Evolutionary conservation across 2,113 vertebrate genomes (phyloP).

Genomic region (Perognathus longimembris): DNA sequence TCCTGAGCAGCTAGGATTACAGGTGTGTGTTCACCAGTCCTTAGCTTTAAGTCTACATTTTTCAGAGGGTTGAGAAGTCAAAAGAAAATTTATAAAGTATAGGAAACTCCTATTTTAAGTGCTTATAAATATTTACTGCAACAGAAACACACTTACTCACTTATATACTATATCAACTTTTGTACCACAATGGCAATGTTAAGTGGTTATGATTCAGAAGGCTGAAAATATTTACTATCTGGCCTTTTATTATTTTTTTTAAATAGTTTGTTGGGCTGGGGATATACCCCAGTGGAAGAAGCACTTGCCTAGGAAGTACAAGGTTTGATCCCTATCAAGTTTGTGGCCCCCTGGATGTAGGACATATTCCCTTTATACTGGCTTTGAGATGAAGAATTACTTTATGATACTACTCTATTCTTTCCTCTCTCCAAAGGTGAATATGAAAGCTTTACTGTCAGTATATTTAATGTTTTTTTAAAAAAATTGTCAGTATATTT

Average conservation of each 20-base stretch:
- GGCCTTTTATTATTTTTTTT: no score
- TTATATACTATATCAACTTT: not conserved
- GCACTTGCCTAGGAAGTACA: not conserved
- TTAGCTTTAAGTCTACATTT: not conserved
- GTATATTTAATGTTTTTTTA: not conserved
- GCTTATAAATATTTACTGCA: not conserved
- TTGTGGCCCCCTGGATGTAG: not conserved
- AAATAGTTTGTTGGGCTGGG: not conserved
- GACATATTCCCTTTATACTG: not conserved
- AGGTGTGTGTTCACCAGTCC: no score
- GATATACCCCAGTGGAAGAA: no score
- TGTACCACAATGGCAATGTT: not conserved
- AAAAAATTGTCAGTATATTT: not conserved
- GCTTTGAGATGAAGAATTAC: conserved; percentile 13
- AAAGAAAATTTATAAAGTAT: not conserved
- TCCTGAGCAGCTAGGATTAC: no score
- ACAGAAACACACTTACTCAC: not conserved
- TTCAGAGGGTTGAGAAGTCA: conserved; percentile 34
- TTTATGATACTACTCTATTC: not conserved
- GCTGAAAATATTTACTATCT: not conserved
- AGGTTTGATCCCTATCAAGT: not conserved
- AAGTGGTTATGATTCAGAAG: not conserved
- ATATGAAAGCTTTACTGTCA: not conserved
- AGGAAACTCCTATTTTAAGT: conserved; percentile 1
- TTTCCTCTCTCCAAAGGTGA: not conserved